Percentiles rank a stretch among this genome's conserved stretches.
Conservation (phyloP, 2,888 invertebrate species). For the Synanthedon andrenaeformis region DNA sequence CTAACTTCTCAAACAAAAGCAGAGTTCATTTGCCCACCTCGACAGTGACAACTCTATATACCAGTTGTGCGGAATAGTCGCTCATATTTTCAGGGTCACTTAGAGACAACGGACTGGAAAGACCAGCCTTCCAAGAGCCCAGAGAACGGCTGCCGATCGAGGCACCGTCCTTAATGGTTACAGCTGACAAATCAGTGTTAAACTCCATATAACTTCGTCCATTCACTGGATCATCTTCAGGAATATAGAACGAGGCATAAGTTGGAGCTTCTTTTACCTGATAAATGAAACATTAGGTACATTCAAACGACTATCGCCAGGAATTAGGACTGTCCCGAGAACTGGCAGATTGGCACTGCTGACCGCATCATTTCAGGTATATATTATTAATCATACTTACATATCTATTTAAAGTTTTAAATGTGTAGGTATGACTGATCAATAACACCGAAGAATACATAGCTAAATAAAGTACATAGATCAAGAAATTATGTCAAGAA, state of each 20-base stretch:
- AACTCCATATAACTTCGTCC: constrained; percentile 83
- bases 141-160: constrained; percentile 77
- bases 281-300: constrained; percentile 5
- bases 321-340: no score
- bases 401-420: not conserved
- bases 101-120: constrained; percentile 75
- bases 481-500: no score
- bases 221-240: constrained; percentile 73
- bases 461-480: no score
- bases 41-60: constrained; percentile 89
- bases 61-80: constrained; percentile 83
- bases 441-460: no score
- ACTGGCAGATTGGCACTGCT: no score
- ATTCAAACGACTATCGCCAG: no score
- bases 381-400: not conserved
- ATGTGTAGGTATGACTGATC: no score
- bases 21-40: constrained; percentile 74
- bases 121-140: constrained; percentile 84
- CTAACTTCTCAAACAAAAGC: constrained; percentile 34
- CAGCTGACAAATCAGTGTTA: constrained; percentile 76
- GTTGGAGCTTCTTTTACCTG: constrained; percentile 75
- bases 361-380: no score
- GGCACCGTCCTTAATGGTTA: constrained; percentile 79
- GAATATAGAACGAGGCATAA: constrained; percentile 76
- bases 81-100: constrained; percentile 75